phyloP scores from a whole-genome alignment of 2,797 vertebrate genomes.

The Pteronotus mesoamericanus region DNA sequence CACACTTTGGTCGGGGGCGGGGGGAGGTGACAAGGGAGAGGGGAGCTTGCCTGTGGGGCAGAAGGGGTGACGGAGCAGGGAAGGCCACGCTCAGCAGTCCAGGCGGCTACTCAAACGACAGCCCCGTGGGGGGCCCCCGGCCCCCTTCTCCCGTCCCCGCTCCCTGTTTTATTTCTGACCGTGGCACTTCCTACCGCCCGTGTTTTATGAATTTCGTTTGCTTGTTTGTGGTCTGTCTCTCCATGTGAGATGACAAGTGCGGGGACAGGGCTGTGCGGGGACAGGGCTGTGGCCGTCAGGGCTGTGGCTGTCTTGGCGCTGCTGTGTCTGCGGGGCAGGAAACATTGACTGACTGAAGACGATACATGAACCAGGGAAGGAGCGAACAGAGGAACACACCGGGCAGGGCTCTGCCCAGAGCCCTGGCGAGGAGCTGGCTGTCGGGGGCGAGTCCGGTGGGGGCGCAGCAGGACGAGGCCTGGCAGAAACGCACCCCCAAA shows the following conservation, averaged over 20 bases:
- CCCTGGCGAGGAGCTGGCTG: neutral
- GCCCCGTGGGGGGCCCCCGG: no score
- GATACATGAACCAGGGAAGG: neutral
- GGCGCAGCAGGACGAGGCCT: neutral
- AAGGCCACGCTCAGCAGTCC: neutral
- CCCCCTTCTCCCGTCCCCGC: fast-evolving
- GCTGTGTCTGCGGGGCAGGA: neutral
- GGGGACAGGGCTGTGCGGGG: neutral
- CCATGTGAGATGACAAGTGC: fast-evolving
- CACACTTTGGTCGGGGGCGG: neutral
- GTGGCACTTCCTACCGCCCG: fast-evolving
- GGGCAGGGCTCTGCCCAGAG: neutral
- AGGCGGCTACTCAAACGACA: neutral
- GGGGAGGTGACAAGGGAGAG: neutral
- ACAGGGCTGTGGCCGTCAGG: neutral
- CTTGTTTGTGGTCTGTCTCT: neutral
- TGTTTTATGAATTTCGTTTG: neutral
- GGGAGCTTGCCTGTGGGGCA: neutral
- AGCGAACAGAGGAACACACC: neutral
- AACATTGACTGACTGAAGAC: neutral
- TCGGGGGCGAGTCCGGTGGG: neutral
- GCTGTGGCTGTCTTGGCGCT: neutral
- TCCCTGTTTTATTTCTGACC: neutral
- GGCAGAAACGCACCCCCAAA: neutral
- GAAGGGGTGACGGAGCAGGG: neutral